Evolutionary conservation across 2,888 invertebrate species (phyloP).

Genomic region (Ariolimax columbianus): DNA sequence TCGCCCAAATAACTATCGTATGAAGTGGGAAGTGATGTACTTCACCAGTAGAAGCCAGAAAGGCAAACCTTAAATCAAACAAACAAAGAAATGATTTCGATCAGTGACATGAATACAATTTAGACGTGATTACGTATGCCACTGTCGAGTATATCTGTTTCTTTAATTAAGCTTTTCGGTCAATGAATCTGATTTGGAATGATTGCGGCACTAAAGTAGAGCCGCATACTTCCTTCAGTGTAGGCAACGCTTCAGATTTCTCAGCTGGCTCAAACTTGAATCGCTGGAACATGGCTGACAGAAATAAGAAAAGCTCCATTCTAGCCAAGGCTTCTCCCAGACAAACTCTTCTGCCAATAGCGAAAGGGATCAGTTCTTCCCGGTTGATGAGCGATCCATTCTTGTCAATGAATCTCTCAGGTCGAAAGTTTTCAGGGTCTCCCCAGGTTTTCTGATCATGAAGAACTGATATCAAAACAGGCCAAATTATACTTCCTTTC

Average conservation of each 20-base stretch:
- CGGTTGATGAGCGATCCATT: constrained; percentile 42
- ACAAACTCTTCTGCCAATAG: background rate
- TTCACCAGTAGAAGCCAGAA: no score
- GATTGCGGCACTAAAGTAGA: background rate
- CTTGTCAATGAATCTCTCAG: constrained; percentile 59
- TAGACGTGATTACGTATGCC: no score
- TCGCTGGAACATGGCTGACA: constrained; percentile 21
- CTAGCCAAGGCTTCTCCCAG: constrained; percentile 1
- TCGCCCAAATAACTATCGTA: no score
- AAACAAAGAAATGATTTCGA: no score
- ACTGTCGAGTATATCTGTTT: no score
- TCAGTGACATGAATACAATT: no score
- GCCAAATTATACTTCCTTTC: constrained; percentile 56
- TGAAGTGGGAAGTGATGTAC: no score
- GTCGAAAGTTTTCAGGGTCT: constrained; percentile 40
- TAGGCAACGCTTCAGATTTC: background rate
- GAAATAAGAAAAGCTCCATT: constrained; percentile 17
- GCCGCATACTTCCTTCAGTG: background rate
- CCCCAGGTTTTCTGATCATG: constrained; percentile 54
- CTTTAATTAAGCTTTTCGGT: background rate
- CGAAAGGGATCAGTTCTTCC: constrained; percentile 30
- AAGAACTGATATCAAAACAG: constrained; percentile 58
- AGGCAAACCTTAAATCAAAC: no score
- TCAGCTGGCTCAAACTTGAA: constrained; percentile 26
- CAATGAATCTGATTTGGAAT: constrained; percentile 18